Conservation (phyloP, 2,888 invertebrate genomes). For the Diarsia brunnea region DNA sequence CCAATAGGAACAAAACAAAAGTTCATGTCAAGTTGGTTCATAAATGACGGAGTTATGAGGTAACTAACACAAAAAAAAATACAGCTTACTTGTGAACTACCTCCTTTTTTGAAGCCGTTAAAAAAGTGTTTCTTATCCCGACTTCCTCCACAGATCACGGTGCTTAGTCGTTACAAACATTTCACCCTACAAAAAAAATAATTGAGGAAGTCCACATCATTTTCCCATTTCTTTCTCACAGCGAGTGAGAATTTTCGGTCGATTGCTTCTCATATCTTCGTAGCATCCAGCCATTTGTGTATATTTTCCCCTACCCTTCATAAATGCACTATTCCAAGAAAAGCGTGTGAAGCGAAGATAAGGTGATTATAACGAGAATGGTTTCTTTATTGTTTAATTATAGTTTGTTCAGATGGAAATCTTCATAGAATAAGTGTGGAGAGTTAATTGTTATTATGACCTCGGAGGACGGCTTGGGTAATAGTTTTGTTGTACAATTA, state of each 20-base stretch:
- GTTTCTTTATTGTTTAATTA: conserved; percentile 49
- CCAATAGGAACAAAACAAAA: too few species aligned
- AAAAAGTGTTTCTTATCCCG: neutral
- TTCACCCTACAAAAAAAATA: neutral
- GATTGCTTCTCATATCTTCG: conserved; percentile 42
- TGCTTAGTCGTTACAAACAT: conserved; percentile 1
- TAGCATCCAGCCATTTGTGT: conserved; percentile 26
- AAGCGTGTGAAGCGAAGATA: conserved; percentile 34
- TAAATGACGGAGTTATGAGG: too few species aligned
- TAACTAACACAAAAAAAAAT: too few species aligned
- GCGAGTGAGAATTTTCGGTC: conserved; percentile 36
- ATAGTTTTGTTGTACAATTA: neutral
- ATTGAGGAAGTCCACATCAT: conserved; percentile 21
- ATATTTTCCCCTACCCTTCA: conserved; percentile 32
- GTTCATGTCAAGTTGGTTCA: too few species aligned
- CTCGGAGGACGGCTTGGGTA: neutral
- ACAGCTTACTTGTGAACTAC: too few species aligned
- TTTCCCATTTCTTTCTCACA: conserved; percentile 25
- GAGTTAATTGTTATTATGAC: conserved; percentile 5
- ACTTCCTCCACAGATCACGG: neutral
- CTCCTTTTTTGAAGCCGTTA: too few species aligned
- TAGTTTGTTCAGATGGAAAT: conserved; percentile 22
- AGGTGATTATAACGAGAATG: conserved; percentile 27
- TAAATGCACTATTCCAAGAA: conserved; percentile 27
- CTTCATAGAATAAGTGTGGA: neutral